Base-by-base conservation (phyloP, 1,140 invertebrate species). In the Schlechtendalia chinensis region DNA sequence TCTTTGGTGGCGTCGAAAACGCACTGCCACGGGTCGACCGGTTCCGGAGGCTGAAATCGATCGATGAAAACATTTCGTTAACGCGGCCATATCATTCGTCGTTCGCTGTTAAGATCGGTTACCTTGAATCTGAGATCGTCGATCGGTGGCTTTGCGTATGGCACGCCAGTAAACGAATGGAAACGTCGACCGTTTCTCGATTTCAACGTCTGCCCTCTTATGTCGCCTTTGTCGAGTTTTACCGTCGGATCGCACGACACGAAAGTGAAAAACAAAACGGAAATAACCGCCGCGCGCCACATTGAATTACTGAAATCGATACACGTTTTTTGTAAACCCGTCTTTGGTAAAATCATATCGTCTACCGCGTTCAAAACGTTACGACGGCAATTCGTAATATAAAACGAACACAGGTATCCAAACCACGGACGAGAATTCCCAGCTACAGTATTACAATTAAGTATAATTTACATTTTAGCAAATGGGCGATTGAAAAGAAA, bases 91-190 rank as follows among this genome's bases (percentile, higher is more conserved):
- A 4, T 39, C 8, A 39, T 22, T 67, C 11, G 32, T 8, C 32
- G 32, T 17, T 47, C 32, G 27, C 32, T 39, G 32, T 39, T 39
- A 39, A 39, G 8, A 39, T 39, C 8, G 8, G 3, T 39, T 8
- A 39, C 32, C 32, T 39, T 83, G 81, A 88, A 88, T 53, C 87
- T 81, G 16, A 86, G 82, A 24, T 84, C 83, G 24, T 84, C 84
- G 19, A 87, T 69, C 17, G 87, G 87, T 29, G 87, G 85, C 72
- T 86, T 83, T 22, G 87, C 87, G 81, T 86, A 88, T 1, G 87
- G 87, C 77, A 88, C 86, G 10, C 86, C 85, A 16, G 85, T 82
- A 82, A 86, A 88, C 11, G 83, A 84, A 81, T 88, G 85, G n/a
- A 87, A 84, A 50, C 45, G 39, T 47, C 67, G 56, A 11, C 81